Evolutionary conservation across 2,113 vertebrate species (phyloP).

Genomic region (Gopherus flavomarginatus): DNA sequence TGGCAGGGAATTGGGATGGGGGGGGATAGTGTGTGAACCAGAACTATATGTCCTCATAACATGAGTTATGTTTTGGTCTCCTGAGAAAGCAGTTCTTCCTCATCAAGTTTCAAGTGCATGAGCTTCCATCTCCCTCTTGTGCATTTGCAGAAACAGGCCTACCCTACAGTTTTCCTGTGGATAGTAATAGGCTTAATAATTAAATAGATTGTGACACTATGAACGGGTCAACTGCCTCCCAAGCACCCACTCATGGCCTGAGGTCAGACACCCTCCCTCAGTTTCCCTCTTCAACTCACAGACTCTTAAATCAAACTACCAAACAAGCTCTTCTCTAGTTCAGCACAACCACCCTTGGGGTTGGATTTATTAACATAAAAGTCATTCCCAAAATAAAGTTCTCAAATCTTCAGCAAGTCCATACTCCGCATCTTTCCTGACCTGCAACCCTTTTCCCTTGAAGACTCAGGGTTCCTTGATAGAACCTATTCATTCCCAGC

Average conservation of each 20-base stretch:
- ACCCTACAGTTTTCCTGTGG: neutral
- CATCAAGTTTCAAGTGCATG: neutral
- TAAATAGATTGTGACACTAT: neutral
- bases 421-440: neutral
- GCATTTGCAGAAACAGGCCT: neutral
- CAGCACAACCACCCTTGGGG: neutral
- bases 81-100: conserved; percentile 30
- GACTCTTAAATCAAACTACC: neutral
- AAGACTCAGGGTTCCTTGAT: neutral
- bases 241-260: neutral
- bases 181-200: fast-evolving
- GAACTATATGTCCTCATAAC: neutral
- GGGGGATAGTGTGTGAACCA: neutral
- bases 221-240: neutral
- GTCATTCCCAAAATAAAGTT: neutral
- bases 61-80: neutral
- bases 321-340: neutral
- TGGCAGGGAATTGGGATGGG: fast-evolving
- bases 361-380: neutral
- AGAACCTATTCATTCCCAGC: neutral
- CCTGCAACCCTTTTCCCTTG: neutral
- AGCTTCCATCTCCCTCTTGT: neutral
- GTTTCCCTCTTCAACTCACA: neutral
- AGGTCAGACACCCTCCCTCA: neutral
- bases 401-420: neutral